Percentiles rank a stretch among this genome's conserved stretches.
Evolutionary conservation across 1,140 invertebrate genomes (phyloP).

Genomic region (Panagrolaimus sp.): DNA sequence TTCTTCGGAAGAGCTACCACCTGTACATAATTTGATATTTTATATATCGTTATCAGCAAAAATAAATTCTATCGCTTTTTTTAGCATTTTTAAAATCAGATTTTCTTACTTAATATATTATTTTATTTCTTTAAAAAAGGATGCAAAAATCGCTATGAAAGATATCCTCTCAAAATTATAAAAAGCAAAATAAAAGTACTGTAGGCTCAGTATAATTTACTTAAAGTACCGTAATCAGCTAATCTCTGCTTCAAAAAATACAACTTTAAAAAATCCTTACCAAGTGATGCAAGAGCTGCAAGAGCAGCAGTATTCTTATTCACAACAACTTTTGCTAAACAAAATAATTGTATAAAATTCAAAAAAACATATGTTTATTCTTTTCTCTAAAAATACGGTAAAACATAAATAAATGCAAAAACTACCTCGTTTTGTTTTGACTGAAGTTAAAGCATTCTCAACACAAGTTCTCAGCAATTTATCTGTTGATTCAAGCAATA

Average conservation of each 20-base stretch:
- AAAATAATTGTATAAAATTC: not conserved
- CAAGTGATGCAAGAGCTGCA: not conserved
- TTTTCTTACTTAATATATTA: not conserved
- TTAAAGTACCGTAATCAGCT: not conserved
- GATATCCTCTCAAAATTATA: no score
- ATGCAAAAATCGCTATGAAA: no score
- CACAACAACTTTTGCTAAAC: slow-evolving; percentile 15
- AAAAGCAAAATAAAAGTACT: no score
- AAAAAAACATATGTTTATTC: not conserved
- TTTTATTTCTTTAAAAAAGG: no score
- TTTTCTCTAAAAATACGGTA: not conserved
- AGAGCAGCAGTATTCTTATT: slow-evolving; percentile 17
- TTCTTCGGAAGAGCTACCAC: slow-evolving; percentile 17
- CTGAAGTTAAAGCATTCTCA: not conserved
- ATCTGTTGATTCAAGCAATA: not conserved
- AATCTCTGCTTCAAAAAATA: not conserved
- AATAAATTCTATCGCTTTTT: not conserved
- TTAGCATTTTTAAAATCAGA: not conserved
- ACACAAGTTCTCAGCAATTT: not conserved
- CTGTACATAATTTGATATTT: slow-evolving; percentile 1
- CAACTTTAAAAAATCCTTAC: slow-evolving; percentile 6
- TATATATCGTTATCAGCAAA: not conserved
- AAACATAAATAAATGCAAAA: not conserved
- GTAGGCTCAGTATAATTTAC: no score
- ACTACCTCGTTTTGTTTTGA: not conserved